Evolutionary conservation across 1,140 invertebrate species (phyloP).

Genomic region (Heliconius hewitsoni): DNA sequence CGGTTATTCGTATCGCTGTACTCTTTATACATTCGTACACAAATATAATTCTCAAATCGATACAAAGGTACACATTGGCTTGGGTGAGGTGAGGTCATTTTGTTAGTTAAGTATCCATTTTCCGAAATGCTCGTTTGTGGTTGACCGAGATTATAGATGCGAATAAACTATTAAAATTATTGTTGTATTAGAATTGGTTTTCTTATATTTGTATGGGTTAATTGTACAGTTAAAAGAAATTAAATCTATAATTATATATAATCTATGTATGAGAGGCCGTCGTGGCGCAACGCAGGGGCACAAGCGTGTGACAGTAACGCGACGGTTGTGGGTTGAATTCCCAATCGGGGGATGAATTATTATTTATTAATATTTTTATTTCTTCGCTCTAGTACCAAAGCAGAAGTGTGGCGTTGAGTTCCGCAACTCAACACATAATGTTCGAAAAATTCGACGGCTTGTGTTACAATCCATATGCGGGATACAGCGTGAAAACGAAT

Average conservation of each 20-base stretch:
- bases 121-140: constrained; percentile 27
- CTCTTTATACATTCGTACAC: constrained; percentile 23
- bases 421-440: too few species aligned
- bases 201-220: not conserved
- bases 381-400: too few species aligned
- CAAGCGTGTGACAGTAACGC: too few species aligned
- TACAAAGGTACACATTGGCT: constrained; percentile 29
- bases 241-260: not conserved
- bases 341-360: too few species aligned
- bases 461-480: too few species aligned
- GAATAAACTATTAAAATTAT: constrained; percentile 18
- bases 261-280: too few species aligned
- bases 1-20: constrained; percentile 39
- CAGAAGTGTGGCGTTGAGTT: too few species aligned
- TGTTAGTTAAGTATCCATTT: constrained; percentile 24
- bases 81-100: constrained; percentile 18
- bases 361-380: too few species aligned
- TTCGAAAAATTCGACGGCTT: too few species aligned
- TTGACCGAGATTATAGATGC: constrained; percentile 33
- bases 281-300: too few species aligned
- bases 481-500: too few species aligned
- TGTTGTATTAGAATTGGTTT: constrained; percentile 23
- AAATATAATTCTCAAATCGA: constrained; percentile 41
- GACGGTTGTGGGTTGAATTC: too few species aligned
- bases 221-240: not conserved